Evolutionary conservation across 2,797 vertebrate species (phyloP), one percentile per base, ranked within the genome.

Genomic region (Enteromius mattozi): DNA sequence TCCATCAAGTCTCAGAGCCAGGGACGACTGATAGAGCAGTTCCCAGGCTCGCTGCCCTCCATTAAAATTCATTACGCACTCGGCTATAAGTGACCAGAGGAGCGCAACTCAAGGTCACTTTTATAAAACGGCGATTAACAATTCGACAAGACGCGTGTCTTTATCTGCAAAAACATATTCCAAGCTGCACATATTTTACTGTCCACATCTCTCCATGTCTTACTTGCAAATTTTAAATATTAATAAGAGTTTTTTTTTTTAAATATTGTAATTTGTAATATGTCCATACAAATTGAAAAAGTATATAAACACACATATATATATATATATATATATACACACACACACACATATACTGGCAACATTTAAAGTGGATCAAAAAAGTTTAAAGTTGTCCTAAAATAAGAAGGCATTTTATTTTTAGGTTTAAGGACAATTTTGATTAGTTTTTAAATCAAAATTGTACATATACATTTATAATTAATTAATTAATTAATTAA

Each of bases 31-130:
- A 83, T 68, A 83, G 16, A 79, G 47, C 75, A 33, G 49, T 70
- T 84, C 75, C 19, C 12, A 69, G 63, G 49, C 63, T 78, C 17
- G n/a, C 24, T 61, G 49, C 49, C 63, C 75, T 78, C 37, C 37
- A 70, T 84, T 84, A 59, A 78, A 78, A 78, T 70, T 45, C 24
- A 78, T 84, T 49, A 81, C 24, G 24, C 21, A 80, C 30, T 37
- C 16, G 0, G 6, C 45, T 66, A 75, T 51, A 85, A 70, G 59
- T 75, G 71, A 83, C 30, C 2, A 66, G 81, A 72, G 30, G 16
- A 68, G 61, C 35, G 3, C 33, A 37, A 66, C 45, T 83, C 63
- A 69, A 77, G 63, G 81, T 83, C 61, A 76, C 61, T 82, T 65
- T 49, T 47, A 35, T 68, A 42, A 40, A 76, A 68, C 61, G 71